Evolutionary conservation across 2,888 invertebrate species (phyloP), one percentile per base, ranked within the genome.

Genomic region (Nudaria mundana): DNA sequence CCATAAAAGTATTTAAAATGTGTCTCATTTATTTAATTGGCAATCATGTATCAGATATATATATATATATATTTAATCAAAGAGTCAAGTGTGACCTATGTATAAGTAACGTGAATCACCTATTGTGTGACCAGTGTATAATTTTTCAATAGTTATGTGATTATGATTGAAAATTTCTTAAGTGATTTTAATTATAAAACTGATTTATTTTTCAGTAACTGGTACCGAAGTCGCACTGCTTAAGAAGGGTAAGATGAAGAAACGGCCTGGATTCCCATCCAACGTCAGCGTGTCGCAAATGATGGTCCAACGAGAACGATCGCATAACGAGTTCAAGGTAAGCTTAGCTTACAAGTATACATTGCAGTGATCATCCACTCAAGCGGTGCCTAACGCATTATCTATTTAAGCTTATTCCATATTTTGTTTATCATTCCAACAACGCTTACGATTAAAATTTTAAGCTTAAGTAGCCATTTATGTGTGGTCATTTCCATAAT

Each of bases 231-330:
- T 78, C 50, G 76, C 85, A 40, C 79, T 72, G 14, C 30, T 86
- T 46, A 91, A 92, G 71, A 93, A 93, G 14, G 42, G 42, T 78
- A 93, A 93, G 82, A 90, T 91, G 74, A 90, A 92, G 79, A 91
- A 91, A 75, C 83, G 92, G 52, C 81, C 90, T 30, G 87, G 91
- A 44, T 89, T 91, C 53, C 89, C 90, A 70, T 81, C 90, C 41
- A 92, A 91, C 49, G 90, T 92, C 64, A 91, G 91, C 56, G 91
- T 92, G 40, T 92, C 93, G 37, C 93, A 92, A 75, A 80, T 93
- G 59, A 84, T 92, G 82, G 91, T 91, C 48, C 93, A 93, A 65
- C 87, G 92, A 59, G 93, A 93, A 68, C 90, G 91, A 68, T 72
- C 91, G 55, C 82, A 72, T 75, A 86, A 63, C 81, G 91, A 81